Evolutionary conservation across 2,797 vertebrate species (phyloP), one percentile per base, ranked within the genome.

Genomic region (Zalophus californianus): DNA sequence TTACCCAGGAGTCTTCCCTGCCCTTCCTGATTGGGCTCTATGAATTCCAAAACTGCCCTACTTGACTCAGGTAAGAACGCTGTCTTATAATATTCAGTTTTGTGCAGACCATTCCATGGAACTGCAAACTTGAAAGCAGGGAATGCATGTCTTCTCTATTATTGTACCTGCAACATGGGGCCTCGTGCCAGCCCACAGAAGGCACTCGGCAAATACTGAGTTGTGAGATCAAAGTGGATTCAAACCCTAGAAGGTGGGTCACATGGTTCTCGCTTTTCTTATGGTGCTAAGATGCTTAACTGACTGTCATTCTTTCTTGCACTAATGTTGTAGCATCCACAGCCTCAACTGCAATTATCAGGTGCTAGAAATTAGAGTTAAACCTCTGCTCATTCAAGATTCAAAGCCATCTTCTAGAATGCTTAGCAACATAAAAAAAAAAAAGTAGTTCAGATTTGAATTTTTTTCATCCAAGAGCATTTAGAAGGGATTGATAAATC

Each of bases 401-500:
- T 92, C 95, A 97, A 95, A 94, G 44, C 8, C 90, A 88, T 82
- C 60, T 62, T 95, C 80, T 80, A 97, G 35, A 73, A 84, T 60
- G 5, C 79, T 90, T 77, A 94, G 48, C 41, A 84, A 87, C 10
- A 35, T 54, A 9, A 80, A 90, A 93, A 85, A 90, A 91, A 80
- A 91, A 90, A 25, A 50, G 23, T 20, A 56, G 5, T 91, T 86
- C 72, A 62, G 16, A 85, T 93, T 60, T 93, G 80, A 94, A 60
- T 41, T 68, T 90, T 95, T 95, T 94, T 87, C 18, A 94, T 78
- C 52, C 41, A 87, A 96, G 18, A 90, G 35, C 64, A 88, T 52
- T 88, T 93, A 96, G 83, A 91, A 93, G 50, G 41, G 60, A n/a
- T 95, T 85, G 77, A 78, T 93, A 97, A 92, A 83, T 94, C 93